Evolutionary conservation across 1,140 invertebrate species (phyloP).

Genomic region (Nebria ingens): DNA sequence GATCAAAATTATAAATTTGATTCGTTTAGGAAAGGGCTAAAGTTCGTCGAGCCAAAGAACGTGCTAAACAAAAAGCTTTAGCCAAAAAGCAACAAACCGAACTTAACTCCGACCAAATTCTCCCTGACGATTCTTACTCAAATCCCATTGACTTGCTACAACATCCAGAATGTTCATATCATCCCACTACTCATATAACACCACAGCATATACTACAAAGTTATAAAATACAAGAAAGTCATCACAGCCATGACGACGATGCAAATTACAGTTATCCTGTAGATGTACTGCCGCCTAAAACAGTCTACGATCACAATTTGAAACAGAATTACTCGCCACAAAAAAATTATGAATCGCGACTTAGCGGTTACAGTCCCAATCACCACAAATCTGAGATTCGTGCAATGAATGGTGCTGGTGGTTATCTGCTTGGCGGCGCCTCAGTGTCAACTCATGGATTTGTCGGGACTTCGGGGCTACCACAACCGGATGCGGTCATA

Average conservation of each 20-base stretch:
- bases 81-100: conserved; percentile 42
- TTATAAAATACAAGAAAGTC: background rate
- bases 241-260: conserved; percentile 24
- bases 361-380: conserved; percentile 1
- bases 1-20: background rate
- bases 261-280: conserved; percentile 31
- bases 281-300: conserved; percentile 23
- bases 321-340: conserved; percentile 21
- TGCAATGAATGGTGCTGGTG: background rate
- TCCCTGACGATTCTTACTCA: conserved; percentile 32
- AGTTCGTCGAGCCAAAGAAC: conserved; percentile 47
- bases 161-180: conserved; percentile 13
- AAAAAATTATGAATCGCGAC: conserved; percentile 16
- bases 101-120: conserved; percentile 30
- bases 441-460: background rate
- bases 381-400: conserved; percentile 13
- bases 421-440: background rate
- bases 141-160: conserved; percentile 29
- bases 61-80: conserved; percentile 53
- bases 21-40: conserved; percentile 51
- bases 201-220: background rate
- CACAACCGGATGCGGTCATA: conserved; percentile 14
- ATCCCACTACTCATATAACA: background rate
- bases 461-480: conserved; percentile 3
- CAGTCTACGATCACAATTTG: conserved; percentile 12